Evolutionary conservation across 1,140 invertebrate genomes (phyloP), one percentile per base, ranked within the genome.

Genomic region (Trachymyrmex septentrionalis): DNA sequence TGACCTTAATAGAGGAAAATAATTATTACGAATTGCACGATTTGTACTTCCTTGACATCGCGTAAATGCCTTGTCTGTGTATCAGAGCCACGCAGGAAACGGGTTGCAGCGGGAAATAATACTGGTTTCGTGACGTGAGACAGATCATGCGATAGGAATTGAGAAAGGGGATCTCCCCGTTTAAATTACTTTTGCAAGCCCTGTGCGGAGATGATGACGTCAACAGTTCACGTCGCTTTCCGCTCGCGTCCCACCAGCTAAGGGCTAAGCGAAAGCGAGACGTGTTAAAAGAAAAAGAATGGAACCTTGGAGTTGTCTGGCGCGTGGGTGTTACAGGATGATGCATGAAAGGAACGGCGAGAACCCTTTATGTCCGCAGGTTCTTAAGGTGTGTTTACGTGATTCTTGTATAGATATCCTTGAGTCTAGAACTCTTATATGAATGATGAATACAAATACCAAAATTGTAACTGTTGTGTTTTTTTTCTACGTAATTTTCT

Each of bases 191-290:
- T 69, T 75, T 19, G 38, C 24, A 21, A 34, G 27, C 75, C 38
- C 55, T 12, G 69, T 14, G 27, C 5, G n/a, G 38, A 73, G 38
- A 50, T 61, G 55, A 61, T 61, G 55, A 73, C 57, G 80, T 73
- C 66, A 82, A 69, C 78, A 21, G 1, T 44, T 44, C 80, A 38
- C 53, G 67, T 61, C 14, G 38, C 69, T 50, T 61, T 84, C 55
- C 69, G 69, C 27, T 75, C 27, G 69, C 55, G 19, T 21, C 48
- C 44, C 67, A 57, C 53, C 16, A 5, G 55, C 48, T 61, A 73
- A 84, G 80, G 80, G 80, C 57, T 30, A 75, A 59, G 72, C 80
- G 80, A 73, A 73, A 84, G 69, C 78, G 78, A 84, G 80, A 84
- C 69, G 24, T 16, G 61, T 34, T 75, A 16, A 48, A 72, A 72